Base-by-base conservation (phyloP, 2,888 invertebrate genomes). In the Clostera curtula region DNA sequence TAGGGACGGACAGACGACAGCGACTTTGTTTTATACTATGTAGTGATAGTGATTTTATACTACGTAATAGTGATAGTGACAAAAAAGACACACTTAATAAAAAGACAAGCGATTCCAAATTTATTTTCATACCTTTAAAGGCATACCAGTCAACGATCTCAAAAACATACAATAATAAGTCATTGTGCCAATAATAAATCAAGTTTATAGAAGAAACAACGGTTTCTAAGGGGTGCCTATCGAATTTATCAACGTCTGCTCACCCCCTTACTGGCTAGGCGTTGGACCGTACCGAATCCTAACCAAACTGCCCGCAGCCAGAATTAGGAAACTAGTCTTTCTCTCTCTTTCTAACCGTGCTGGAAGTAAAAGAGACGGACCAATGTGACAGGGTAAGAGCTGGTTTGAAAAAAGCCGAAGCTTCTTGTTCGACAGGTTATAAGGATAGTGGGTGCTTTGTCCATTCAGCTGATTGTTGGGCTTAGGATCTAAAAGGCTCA, bases 231-330 rank as follows among this genome's bases (percentile, higher is more conserved):
- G 58, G 61, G 53, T 49, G 56, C 48, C 52, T 52, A 53, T 54
- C 55, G 52, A 53, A 67, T 69, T 57, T 54, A 61, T 68, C 65
- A 67, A 58, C 57, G 66, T 68, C 67, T 55, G 48, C 38, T 59
- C 58, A 59, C 63, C 69, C 72, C 63, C 54, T 59, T 56, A 38
- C 43, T 41, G n/a, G 30, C 42, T 41, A 67, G 66, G 76, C 72
- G 77, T 71, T 48, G 58, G 56, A 74, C 72, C 77, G 57, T 76
- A 65, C 56, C 73, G 56, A 59, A 75, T 70, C 66, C 64, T 66
- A 68, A 67, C 68, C 63, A 73, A 76, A 74, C 66, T 61, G 57
- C 75, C 62, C 55, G 62, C 55, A 70, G 74, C 67, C 34, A 66
- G 57, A 64, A 70, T 71, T 71, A 69, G 45, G 43, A 66, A 72